Base-by-base conservation (phyloP, 1,140 invertebrate genomes). In the Chymomyza costata region DNA sequence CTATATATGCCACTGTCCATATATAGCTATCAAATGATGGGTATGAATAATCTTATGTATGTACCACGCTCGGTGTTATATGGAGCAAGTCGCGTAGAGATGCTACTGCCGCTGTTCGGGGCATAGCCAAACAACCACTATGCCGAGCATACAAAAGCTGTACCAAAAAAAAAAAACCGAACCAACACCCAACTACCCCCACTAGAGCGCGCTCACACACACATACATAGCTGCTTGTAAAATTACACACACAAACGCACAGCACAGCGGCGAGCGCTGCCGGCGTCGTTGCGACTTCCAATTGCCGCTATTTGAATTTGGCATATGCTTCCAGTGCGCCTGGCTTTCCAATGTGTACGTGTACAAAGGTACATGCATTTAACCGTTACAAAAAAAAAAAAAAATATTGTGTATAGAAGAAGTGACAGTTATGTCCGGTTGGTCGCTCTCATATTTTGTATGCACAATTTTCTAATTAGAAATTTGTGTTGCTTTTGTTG, bases 391-490 rank as follows among this genome's bases (percentile, higher is more conserved):
- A 14, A 32, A 14, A 18, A 10, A n/a, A 38, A 48, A 48, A 17
- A 8, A 5, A 28, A 28, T 28, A 28, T 28, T 28, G n/a, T n/a
- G n/a, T n/a, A 19, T 17, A 47, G 16, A 35, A 56, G 55, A 58
- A 64, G 71, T 71, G 71, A 78, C 71, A 78, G 66, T 71, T 78
- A 78, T 80, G 65, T 65, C 58, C 65, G 60, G 21, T 25, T 25
- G 21, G 21, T 25, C 21, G 21, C 8, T n/a, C n/a, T n/a, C 3
- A 8, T 5, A 30, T 48, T 56, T 60, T 52, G 39, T 52, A 57
- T 70, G 57, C 59, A 65, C 50, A 65, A 67, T 64, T 78, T 80
- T 78, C 73, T 80, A 80, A 78, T 78, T 78, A 80, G 71, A 76
- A 78, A 76, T 64, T 66, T n/a, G n/a, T n/a, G n/a, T n/a, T n/a